Evolutionary conservation across 2,888 invertebrate genomes (phyloP).

Genomic region (Xestobium rufovillosum): DNA sequence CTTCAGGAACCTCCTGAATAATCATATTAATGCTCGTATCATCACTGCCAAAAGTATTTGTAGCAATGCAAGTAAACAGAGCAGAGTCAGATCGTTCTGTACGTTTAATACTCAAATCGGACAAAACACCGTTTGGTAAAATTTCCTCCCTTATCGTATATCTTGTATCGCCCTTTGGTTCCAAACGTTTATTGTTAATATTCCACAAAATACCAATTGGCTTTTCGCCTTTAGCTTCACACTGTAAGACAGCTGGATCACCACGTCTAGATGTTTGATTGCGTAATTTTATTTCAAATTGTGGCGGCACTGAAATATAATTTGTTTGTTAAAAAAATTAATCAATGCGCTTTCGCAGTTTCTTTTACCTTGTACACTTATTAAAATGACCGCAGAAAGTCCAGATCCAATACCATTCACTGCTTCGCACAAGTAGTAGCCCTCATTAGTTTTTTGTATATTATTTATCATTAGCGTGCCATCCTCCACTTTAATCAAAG

Average conservation of each 20-base stretch:
- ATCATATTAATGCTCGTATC: constrained; percentile 93
- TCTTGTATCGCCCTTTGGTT: constrained; percentile 83
- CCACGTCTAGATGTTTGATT: constrained; percentile 87
- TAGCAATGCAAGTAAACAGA: constrained; percentile 84
- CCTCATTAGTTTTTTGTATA: constrained; percentile 89
- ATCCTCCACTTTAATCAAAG: constrained; percentile 87
- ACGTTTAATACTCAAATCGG: constrained; percentile 81
- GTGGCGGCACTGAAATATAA: constrained; percentile 68
- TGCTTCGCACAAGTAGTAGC: constrained; percentile 92
- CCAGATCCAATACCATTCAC: constrained; percentile 94
- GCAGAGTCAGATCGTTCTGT: constrained; percentile 86
- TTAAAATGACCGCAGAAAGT: constrained; percentile 85
- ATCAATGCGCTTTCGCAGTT: background rate
- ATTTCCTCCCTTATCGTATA: constrained; percentile 85
- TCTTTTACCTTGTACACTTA: constrained; percentile 79
- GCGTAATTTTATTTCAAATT: constrained; percentile 85
- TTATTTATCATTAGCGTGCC: constrained; percentile 85
- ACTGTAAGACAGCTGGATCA: constrained; percentile 84
- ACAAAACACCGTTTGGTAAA: constrained; percentile 76
- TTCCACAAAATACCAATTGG: constrained; percentile 93
- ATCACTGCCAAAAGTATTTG: constrained; percentile 89
- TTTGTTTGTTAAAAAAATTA: constrained; percentile 4
- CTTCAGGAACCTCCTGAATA: constrained; percentile 86
- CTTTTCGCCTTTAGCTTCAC: constrained; percentile 90
- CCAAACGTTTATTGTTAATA: constrained; percentile 87